Evolutionary conservation across 2,888 invertebrate genomes (phyloP), one percentile per base, ranked within the genome.

Genomic region (Drosophila greeni): DNA sequence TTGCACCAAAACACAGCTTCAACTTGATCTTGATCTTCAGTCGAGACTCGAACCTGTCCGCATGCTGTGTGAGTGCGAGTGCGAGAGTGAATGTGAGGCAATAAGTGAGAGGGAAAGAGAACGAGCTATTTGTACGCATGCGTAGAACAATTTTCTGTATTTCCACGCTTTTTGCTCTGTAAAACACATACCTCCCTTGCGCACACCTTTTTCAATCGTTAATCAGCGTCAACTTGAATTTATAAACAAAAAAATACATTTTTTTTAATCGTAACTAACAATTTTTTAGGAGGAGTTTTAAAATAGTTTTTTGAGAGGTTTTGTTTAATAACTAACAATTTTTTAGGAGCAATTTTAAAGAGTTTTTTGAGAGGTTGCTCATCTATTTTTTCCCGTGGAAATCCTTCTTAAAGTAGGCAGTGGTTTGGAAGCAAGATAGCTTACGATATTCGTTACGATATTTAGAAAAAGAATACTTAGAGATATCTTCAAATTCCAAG

Each of bases 1-100:
- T 47, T 52, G 62, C 62, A 62, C 55, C 51, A 9, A 31, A 31
- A 48, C 48, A 48, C 31, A 43, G 61, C 62, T 61, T 61, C 43
- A 52, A 51, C 23, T 61, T 61, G 55, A 36, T 51, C 55, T 36
- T 51, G 42, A 42, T 55, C 26, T 42, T 29, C 5, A 59, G 59
- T 29, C 57, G 43, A 57, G 57, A 59, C 57, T 31, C 29, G 8
- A 59, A 45, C 43, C 58, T n/a, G 16, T 34, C 14, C 18, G 59
- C 59, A 59, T 59, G 58, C 57, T 42, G 58, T 2, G 42, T 8
- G 59, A 47, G 45, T 11, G 40, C 11, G 59, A 45, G 29, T 29
- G 45, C 8, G 16, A 29, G 18, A n/a, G 20, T 18, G 59, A 59
- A 57, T 43, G 57, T 9, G 36, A 23, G 20, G 42, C 42, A 55